A percentile compares a stretch with the other conserved stretches of the same genome.
Evolutionary conservation across 2,888 invertebrate species (phyloP).

Genomic region (Amiota mariae): DNA sequence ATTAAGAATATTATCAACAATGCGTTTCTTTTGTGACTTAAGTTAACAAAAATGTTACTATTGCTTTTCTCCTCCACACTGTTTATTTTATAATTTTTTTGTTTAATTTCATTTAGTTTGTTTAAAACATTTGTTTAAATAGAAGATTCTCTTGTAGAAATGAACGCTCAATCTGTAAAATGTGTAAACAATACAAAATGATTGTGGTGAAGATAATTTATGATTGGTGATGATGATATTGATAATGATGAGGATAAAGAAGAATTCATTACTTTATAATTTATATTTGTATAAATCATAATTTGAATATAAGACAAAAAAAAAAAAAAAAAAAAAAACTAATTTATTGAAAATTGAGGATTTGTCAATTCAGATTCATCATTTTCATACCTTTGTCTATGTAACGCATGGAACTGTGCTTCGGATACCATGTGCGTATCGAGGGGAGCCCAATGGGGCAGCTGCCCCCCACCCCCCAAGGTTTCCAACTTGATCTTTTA

Average conservation of each 20-base stretch:
- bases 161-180: constrained; percentile 11
- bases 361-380: no score
- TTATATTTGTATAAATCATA: constrained; percentile 19
- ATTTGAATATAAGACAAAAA: constrained; percentile 15
- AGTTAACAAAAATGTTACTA: no score
- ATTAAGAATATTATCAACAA: no score
- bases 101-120: background rate
- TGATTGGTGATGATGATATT: no score
- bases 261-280: background rate
- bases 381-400: no score
- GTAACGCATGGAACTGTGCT: no score
- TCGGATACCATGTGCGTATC: no score
- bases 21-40: no score
- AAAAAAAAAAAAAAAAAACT: background rate
- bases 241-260: background rate
- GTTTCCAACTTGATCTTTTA: no score
- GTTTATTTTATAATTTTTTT: background rate
- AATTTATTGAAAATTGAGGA: no score
- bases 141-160: background rate
- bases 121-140: background rate
- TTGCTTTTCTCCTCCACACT: background rate
- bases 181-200: background rate
- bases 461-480: no score
- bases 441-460: no score
- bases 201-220: background rate